These are phyloP conservation scores for Tinea pellionella DNA, from an alignment of 2,888 invertebrate genomes.

Conservation along the genomic window DNA sequence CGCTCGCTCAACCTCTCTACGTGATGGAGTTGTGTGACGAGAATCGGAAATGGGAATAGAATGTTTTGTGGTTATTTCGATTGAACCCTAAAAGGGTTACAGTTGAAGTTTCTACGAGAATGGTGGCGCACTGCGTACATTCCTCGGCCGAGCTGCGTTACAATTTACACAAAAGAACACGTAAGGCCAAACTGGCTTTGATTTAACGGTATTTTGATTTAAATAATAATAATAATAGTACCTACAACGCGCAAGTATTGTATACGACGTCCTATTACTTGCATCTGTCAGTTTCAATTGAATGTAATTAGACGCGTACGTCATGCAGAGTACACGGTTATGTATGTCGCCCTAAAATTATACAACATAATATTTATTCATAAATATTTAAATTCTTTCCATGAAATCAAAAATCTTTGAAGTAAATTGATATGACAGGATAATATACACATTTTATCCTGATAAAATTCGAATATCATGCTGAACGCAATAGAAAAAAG, in stretches of 20 bases:
- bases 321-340: too few relatives aligned
- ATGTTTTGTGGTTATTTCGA: slow-evolving; percentile 61
- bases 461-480: too few relatives aligned
- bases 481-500: background rate
- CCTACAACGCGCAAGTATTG: too few relatives aligned
- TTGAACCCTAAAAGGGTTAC: slow-evolving; percentile 49
- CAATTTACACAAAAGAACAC: background rate
- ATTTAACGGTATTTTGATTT: background rate
- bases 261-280: too few relatives aligned
- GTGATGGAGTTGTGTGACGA: slow-evolving; percentile 54
- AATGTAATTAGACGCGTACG: too few relatives aligned
- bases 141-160: background rate
- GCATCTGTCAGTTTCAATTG: too few relatives aligned
- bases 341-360: too few relatives aligned
- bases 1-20: slow-evolving; percentile 24
- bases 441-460: too few relatives aligned
- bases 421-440: too few relatives aligned
- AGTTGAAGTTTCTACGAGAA: slow-evolving; percentile 3
- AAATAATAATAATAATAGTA: background rate
- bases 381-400: too few relatives aligned
- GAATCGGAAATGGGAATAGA: slow-evolving; percentile 56
- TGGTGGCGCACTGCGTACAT: slow-evolving; percentile 12
- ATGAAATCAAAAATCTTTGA: too few relatives aligned
- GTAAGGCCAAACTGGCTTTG: background rate
- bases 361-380: too few relatives aligned